Base-by-base conservation (phyloP, 2,113 vertebrate species). In the Apus apus region DNA sequence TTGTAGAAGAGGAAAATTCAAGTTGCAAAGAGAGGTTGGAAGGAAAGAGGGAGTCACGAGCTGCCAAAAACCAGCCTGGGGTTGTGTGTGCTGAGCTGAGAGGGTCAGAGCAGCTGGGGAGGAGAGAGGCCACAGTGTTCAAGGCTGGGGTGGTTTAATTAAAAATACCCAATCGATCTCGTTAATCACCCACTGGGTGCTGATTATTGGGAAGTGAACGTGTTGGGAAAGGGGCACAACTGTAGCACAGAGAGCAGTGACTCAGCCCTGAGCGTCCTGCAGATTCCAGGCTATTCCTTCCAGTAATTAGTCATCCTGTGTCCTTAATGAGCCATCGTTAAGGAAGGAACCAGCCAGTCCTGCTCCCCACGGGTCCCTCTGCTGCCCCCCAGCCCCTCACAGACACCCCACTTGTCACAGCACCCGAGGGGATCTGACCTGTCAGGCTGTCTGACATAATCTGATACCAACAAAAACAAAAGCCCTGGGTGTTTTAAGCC, bases 381-480 rank as follows among this genome's bases (percentile, higher is more conserved):
- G 13, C 13, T 43, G 40, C 40, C 40, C 14, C 10, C 38, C 38
- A 38, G 38, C 38, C 38, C 38, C 38, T 38, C 38, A 38, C 38
- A 38, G 38, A 38, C 38, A 38, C 38, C 38, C 38, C 38, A 38
- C 38, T 38, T 38, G 38, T 38, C 38, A 38, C 38, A 38, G 38
- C 38, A 38, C 38, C 38, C 38, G 38, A 38, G 45, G 45, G 45
- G 45, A 17, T 45, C 17, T 45, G 6, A 48, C 27, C 57, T 4
- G 11, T 40, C 4, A 3, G 6, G 8, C 21, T 3, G 25, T 2
- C 30, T 20, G 4, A 5, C 4, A 43, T 14, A 10, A 1, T 1
- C 11, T 11, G 3, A 40, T 32, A 8, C 7, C 9, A 13, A 53
- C 15, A 34, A 8, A 68, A 25, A 67, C 5, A 15, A 30, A 40